Evolutionary conservation across 2,113 vertebrate species (phyloP), one percentile per base, ranked within the genome.

Genomic region (Polyodon spathula): DNA sequence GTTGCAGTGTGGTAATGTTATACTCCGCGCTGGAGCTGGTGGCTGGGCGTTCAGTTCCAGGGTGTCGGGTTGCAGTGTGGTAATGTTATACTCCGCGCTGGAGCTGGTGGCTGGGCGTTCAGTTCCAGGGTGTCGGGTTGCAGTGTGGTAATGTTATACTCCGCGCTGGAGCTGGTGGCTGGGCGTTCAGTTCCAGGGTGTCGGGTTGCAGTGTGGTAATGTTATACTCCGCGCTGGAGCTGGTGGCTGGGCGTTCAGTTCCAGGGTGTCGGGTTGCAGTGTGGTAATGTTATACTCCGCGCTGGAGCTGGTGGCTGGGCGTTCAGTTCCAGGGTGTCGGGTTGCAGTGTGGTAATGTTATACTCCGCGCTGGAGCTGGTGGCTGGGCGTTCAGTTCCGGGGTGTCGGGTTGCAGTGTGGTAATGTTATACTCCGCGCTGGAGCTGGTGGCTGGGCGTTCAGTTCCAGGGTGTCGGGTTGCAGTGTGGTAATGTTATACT

Each of bases 261-360:
- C n/a, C n/a, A n/a, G 40, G 58, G 59, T 52, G 66, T 67, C 43
- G 62, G 65, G 46, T 60, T 54, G 50, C 38, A 42, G 17, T 41
- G 7, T 55, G 66, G 60, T 67, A n/a, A n/a, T n/a, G 58, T 67
- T 66, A 48, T 50, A 65, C 68, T 56, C 59, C 50, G 39, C 50
- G 16, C 17, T 43, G 27, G 16, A 40, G 50, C 16, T 39, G 43
- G 6, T 52, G 51, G 54, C 56, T 40, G 37, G 17, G 11, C 38
- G 27, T 7, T 40, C 11, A 40, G 38, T n/a, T n/a, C n/a, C n/a
- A n/a, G 40, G 58, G 59, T 52, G 66, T 67, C 43, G 62, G 65
- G 46, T 60, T 54, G 50, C 38, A 42, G 17, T 41, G 7, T 55
- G 66, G 60, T 67, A n/a, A n/a, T n/a, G 58, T 67, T 66, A 48